phyloP scores from a whole-genome alignment of 2,797 vertebrate genomes.

The Rhinogobio ventralis region DNA sequence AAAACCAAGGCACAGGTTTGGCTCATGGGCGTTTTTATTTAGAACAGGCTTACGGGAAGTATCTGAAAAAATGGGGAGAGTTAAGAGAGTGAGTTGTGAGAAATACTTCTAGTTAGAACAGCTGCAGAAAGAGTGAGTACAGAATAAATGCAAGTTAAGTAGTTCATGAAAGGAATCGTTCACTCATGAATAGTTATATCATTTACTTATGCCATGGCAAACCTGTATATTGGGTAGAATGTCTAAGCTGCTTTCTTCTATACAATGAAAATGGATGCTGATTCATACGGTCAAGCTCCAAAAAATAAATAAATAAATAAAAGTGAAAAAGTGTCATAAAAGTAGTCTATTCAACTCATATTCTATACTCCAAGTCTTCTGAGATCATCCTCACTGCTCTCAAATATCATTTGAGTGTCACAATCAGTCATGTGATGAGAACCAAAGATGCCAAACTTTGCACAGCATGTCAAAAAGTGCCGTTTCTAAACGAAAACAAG shows the following conservation, averaged over 20 bases:
- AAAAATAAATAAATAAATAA: not conserved
- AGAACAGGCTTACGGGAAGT: slow-evolving; percentile 7
- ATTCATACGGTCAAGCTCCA: not conserved
- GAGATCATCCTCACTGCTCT: not conserved
- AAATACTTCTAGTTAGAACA: not conserved
- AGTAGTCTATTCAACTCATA: not conserved
- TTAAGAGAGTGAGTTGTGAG: slow-evolving; percentile 4
- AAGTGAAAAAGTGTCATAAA: not conserved
- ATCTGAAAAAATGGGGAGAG: slow-evolving; percentile 1
- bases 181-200: not conserved
- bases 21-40: slow-evolving; percentile 25
- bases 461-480: not conserved
- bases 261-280: not conserved
- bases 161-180: not conserved
- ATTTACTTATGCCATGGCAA: not conserved
- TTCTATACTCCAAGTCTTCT: too few relatives aligned
- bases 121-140: not conserved
- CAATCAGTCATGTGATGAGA: not conserved
- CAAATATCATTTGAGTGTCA: not conserved
- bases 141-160: not conserved
- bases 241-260: not conserved
- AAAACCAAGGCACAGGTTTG: slow-evolving; percentile 22
- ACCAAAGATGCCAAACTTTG: not conserved
- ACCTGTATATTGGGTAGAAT: not conserved
- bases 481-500: not conserved